Evolutionary conservation across 2,113 vertebrate genomes (phyloP).

Genomic region (Neodon shergylaensis): DNA sequence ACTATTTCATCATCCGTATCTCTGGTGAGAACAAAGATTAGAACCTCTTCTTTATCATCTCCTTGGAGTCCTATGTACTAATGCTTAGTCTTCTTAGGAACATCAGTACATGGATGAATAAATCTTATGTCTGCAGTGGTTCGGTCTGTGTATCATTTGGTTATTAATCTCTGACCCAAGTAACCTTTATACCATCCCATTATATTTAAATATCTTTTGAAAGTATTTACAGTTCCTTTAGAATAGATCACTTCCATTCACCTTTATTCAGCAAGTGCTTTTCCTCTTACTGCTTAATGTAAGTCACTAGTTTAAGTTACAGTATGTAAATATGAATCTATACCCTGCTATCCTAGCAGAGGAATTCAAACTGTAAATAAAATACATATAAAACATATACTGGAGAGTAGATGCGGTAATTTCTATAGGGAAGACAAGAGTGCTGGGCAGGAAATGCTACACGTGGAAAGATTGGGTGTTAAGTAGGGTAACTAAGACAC

Average conservation of each 20-base stretch:
- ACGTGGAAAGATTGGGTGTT: neutral
- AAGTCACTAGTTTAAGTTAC: neutral
- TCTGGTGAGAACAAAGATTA: neutral
- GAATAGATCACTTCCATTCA: neutral
- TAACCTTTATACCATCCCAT: slow-evolving; percentile 16
- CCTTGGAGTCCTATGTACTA: neutral
- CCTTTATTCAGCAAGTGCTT: slow-evolving; percentile 39
- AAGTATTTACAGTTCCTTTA: neutral
- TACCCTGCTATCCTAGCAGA: neutral
- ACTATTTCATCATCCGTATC: slow-evolving; percentile 15
- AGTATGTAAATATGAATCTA: neutral
- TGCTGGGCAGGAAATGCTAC: rapidly evolving
- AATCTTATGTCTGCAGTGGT: neutral
- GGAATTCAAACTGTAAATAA: neutral
- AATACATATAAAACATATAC: neutral
- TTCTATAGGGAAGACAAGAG: neutral
- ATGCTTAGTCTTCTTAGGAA: neutral
- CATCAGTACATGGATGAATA: neutral
- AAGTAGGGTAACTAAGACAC: neutral
- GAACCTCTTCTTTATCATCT: neutral
- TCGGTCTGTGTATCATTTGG: neutral
- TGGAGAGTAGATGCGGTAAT: neutral
- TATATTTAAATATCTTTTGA: slow-evolving; percentile 35
- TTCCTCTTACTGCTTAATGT: neutral
- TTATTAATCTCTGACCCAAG: neutral